Base-by-base conservation (phyloP, 2,888 invertebrate genomes). In the Athripsodes cinereus region DNA sequence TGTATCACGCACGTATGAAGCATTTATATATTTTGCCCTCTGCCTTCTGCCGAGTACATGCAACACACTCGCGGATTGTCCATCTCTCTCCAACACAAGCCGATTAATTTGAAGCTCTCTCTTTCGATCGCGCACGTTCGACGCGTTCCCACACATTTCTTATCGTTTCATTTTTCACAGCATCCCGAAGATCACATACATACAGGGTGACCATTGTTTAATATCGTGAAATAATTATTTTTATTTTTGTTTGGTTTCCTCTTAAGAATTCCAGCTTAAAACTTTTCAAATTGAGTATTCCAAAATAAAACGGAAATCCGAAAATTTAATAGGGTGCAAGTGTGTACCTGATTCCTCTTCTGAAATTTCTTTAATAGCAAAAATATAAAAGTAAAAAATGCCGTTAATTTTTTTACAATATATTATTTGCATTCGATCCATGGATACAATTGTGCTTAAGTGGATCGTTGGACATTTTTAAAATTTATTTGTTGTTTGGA, bases 71-170 rank as follows among this genome's bases (percentile, higher is more conserved):
- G 34, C 54, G 51, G 44, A 34, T 19, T 31, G 2, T 11, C 19
- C 8, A 22, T 48, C 52, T 31, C 35, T 18, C 22, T 20, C 35
- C 16, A 2, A 19, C 48, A 19, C 34, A 11, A 8, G 5, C 40
- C 5, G 2, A 3, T 44, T 21, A 11, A 22, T 18, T 16, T 44
- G 35, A 11, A 20, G 35, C 34, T 34, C 13, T 52, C 57, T 48
- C 53, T 19, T 22, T 53, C 44, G 18, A 20, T 21, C 52, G 49
- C 53, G 57, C 57, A 53, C 57, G 57, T 52, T 34, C 35, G 57
- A 52, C 57, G 57, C 57, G 57, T 57, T 57, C 57, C 57, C 57
- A 57, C 57, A 53, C 57, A 53, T 53, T 50, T 56, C 56, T 52
- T 48, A 47, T 22, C 50, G 55, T 50, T 52, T 44, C 49, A 55